Evolutionary conservation across 2,113 vertebrate genomes (phyloP), one percentile per base, ranked within the genome.

Genomic region (Axis porcinus): DNA sequence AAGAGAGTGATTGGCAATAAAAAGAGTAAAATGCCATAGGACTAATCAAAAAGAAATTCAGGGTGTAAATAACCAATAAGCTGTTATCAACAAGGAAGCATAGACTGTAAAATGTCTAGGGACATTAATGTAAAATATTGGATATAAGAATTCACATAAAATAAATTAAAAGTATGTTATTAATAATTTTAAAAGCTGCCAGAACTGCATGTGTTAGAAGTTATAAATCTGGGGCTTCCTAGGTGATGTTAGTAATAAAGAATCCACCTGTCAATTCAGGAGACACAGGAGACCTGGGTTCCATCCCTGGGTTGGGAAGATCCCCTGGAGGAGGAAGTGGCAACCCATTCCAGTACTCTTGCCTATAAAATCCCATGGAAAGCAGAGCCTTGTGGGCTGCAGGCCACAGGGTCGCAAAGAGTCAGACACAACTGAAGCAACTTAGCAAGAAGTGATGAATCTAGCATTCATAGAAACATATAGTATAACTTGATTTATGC

Each of bases 1-100:
- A 88, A 28, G 17, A 70, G 23, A 40, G n/a, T 84, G 47, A 83
- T 54, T 91, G 76, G 57, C 50, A 78, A 60, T 91, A 87, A 84
- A 90, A n/a, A 88, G 47, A 79, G 45, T 78, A 21, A 84, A 93
- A 57, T 84, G 50, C 5, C 15, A 9, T 70, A 40, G 21, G 83
- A 88, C 43, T 88, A 85, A 62, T 88, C 43, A 84, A 88, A 85
- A 85, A n/a, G 83, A 94, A 94, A 97, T 94, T 45, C 47, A 21
- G 58, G 45, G 64, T 60, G 19, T 85, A 88, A 79, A 81, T 92
- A 60, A 84, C 58, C 33, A 67, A 52, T 92, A 30, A 83, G 3
- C 27, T 84, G 50, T 67, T 52, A 95, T 83, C 82, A 91, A 83
- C 47, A 78, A 43, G 40, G 17, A 90, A 57, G n/a, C n/a, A 21